Evolutionary conservation across 2,113 vertebrate genomes (phyloP), one percentile per base, ranked within the genome.

Genomic region (Etheostoma cragini): DNA sequence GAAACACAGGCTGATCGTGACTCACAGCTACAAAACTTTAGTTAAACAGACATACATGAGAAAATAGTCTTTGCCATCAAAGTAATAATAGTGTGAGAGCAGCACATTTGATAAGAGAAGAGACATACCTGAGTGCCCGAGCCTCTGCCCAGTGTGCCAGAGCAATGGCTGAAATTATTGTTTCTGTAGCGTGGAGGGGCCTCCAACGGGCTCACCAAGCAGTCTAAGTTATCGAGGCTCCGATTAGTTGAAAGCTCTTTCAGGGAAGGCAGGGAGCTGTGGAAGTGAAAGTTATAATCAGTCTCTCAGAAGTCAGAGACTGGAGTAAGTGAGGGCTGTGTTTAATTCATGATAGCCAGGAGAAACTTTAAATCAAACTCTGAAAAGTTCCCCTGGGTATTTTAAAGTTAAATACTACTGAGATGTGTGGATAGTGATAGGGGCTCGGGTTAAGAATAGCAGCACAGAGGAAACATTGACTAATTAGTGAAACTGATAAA

Each of bases 221-320:
- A 99, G 92, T 99, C 98, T 84, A 98, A 93, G 91, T 96, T 97
- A 91, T 99, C 98, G 77, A 99, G 95, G 91, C 98, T 99, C 93
- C 98, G 98, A 90, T 94, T 94, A 68, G 92, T 95, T 74, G 95
- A 86, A 86, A 91, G 86, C 90, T 96, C 95, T 80, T 95, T 94
- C 79, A 96, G 87, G 42, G 93, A 95, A 0, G 95, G 95, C 87
- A 96, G 92, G 81, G 94, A 91, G 81, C 95, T 96, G 90, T 47
- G 79, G 83, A 78, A 68, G 69, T 57, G 56, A 83, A 81, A 1
- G 58, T 30, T 46, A 83, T 61, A 70, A 88, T 88, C 58, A 89
- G 58, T 42, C 65, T 66, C 67, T 77, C 45, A 67, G 67, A 67
- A 76, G 53, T 75, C 76, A 81, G 24, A 74, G 16, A 62, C 46